Conservation (phyloP, 2,888 invertebrate genomes). For the Leptopilina drosophilae region DNA sequence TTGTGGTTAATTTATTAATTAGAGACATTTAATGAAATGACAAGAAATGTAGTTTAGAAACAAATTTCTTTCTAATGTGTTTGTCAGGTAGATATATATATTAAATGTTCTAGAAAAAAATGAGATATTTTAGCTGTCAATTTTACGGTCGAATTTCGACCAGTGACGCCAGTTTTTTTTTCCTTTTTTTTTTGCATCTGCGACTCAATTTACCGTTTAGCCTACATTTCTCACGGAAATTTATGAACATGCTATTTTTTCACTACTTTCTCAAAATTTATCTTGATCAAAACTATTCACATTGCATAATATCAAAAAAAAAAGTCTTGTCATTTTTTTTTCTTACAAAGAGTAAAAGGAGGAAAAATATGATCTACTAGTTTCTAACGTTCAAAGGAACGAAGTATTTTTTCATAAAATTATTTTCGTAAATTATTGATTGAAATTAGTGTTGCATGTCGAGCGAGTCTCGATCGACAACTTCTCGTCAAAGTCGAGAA, state of each 20-base stretch:
- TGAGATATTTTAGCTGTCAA: background rate
- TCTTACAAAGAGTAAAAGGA: too few species aligned
- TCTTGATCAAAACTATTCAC: background rate
- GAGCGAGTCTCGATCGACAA: too few species aligned
- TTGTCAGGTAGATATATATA: background rate
- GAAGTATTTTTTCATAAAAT: too few species aligned
- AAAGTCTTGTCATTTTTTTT: too few species aligned
- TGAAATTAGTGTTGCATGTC: too few species aligned
- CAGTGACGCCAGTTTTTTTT: background rate
- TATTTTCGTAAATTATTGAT: too few species aligned
- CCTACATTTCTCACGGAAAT: background rate
- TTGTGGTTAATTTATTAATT: too few species aligned
- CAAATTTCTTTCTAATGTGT: background rate
- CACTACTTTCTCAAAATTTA: slow-evolving; percentile 12
- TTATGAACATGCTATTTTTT: background rate
- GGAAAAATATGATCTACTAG: too few species aligned
- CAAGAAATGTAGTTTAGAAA: background rate
- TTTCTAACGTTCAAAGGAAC: too few species aligned
- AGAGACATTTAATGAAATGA: too few species aligned
- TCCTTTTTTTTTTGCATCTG: background rate
- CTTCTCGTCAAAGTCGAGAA: too few species aligned
- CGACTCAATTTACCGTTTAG: slow-evolving; percentile 8
- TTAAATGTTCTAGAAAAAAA: background rate
- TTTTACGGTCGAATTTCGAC: background rate
- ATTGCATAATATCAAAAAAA: background rate